Percentiles rank a stretch among this genome's conserved stretches.
phyloP scores from a whole-genome alignment of 2,113 vertebrate species.

The Agapornis roseicollis region DNA sequence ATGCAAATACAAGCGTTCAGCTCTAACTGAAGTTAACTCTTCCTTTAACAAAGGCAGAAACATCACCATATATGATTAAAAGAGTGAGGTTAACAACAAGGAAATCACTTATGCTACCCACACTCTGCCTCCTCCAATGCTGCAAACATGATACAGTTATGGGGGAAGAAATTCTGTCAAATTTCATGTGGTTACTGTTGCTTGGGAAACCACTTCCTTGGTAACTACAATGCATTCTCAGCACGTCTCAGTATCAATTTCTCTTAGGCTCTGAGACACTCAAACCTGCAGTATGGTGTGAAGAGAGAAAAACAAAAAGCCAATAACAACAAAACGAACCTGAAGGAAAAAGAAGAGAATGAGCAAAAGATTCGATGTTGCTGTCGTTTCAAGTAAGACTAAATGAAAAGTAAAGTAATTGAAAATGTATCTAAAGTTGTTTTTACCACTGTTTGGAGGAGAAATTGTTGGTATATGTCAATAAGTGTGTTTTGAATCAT shows the following conservation, averaged over 20 bases:
- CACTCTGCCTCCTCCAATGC: background rate
- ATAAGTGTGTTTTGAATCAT: background rate
- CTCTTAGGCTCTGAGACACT: background rate
- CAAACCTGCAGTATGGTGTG: slow-evolving; percentile 13
- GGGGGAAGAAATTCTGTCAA: slow-evolving; percentile 43
- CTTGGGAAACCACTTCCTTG: slow-evolving; percentile 68
- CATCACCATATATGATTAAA: background rate
- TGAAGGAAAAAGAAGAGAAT: background rate
- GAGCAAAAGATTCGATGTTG: background rate
- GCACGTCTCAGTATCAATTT: slow-evolving; percentile 51
- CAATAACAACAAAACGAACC: background rate
- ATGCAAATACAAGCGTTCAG: background rate
- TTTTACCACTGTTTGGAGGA: background rate
- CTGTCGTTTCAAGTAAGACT: background rate
- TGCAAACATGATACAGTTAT: background rate
- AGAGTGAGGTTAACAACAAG: background rate
- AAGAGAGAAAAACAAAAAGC: background rate
- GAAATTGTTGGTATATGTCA: background rate
- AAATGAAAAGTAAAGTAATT: background rate
- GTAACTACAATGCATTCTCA: slow-evolving; percentile 57
- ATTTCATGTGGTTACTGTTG: slow-evolving; percentile 61
- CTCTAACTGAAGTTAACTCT: background rate
- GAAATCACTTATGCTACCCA: background rate
- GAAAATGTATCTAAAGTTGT: background rate
- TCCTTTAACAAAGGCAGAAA: background rate